A percentile compares a stretch with the other conserved stretches of the same genome.
Conservation (phyloP, 2,797 vertebrate species). For the Myripristis murdjan region DNA sequence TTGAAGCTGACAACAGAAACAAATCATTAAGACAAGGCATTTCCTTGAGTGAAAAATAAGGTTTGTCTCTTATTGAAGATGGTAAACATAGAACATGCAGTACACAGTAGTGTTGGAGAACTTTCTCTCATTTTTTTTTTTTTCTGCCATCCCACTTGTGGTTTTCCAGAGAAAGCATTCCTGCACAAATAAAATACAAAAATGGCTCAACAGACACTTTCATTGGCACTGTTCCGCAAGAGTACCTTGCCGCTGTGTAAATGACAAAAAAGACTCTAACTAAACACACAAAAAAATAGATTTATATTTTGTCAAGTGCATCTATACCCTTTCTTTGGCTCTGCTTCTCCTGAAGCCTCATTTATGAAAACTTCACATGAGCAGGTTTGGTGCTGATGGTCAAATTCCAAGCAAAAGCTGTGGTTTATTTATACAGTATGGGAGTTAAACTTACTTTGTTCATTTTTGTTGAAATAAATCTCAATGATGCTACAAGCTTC, state of each 20-base stretch:
- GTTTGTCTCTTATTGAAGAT: not conserved
- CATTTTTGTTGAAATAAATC: not conserved
- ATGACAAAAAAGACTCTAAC: not conserved
- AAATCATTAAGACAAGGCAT: slow-evolving; percentile 12
- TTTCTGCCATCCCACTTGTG: not conserved
- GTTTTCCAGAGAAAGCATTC: slow-evolving; percentile 14
- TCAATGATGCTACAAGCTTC: not conserved
- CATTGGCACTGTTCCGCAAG: slow-evolving; percentile 40
- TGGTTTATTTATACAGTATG: no score
- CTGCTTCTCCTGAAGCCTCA: slow-evolving; percentile 29
- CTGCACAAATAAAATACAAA: slow-evolving; percentile 12
- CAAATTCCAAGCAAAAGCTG: slow-evolving; percentile 3
- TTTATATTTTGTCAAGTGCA: slow-evolving; percentile 41
- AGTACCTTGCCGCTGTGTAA: slow-evolving; percentile 1
- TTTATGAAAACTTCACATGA: slow-evolving; percentile 15
- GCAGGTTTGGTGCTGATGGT: not conserved
- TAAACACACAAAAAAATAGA: slow-evolving; percentile 20
- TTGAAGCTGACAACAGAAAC: not conserved
- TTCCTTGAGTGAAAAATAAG: not conserved
- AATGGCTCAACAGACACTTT: slow-evolving; percentile 20
- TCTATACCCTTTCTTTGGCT: slow-evolving; percentile 65
- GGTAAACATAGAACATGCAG: slow-evolving; percentile 26
- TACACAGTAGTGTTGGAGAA: not conserved
- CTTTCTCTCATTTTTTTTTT: not conserved
- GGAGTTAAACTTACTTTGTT: no score